Evolutionary conservation across 2,888 invertebrate species (phyloP).

Genomic region (Lottia scabra): DNA sequence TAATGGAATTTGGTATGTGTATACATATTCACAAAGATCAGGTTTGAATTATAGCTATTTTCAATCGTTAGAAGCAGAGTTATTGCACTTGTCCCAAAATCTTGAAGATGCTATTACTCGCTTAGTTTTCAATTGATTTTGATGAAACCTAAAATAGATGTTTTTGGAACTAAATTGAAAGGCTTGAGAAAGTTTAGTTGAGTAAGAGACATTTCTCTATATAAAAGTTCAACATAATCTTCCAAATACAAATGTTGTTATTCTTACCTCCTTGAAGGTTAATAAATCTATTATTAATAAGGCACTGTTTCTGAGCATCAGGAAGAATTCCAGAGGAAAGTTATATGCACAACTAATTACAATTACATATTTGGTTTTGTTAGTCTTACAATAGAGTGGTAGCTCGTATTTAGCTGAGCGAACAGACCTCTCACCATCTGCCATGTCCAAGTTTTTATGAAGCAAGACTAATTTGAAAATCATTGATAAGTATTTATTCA

Average conservation of each 20-base stretch:
- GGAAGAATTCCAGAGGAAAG: conserved; percentile 16
- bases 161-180: too few relatives aligned
- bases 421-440: conserved; percentile 12
- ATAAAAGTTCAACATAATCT: conserved; percentile 25
- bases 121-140: too few relatives aligned
- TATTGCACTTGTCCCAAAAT: too few relatives aligned
- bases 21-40: too few relatives aligned
- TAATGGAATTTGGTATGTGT: too few relatives aligned
- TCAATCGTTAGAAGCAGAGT: too few relatives aligned
- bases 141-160: too few relatives aligned
- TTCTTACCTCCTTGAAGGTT: conserved; percentile 25
- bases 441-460: neutral
- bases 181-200: too few relatives aligned
- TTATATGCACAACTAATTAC: conserved; percentile 18
- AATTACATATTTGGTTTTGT: too few relatives aligned
- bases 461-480: neutral
- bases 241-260: conserved; percentile 25
- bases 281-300: conserved; percentile 23
- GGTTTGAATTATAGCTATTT: too few relatives aligned
- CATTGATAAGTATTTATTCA: neutral
- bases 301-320: conserved; percentile 5
- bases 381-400: conserved; percentile 26
- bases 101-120: too few relatives aligned
- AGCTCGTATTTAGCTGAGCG: conserved; percentile 30
- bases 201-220: too few relatives aligned